Base-by-base conservation (phyloP, 2,888 invertebrate genomes). In the Cistogaster globosa region DNA sequence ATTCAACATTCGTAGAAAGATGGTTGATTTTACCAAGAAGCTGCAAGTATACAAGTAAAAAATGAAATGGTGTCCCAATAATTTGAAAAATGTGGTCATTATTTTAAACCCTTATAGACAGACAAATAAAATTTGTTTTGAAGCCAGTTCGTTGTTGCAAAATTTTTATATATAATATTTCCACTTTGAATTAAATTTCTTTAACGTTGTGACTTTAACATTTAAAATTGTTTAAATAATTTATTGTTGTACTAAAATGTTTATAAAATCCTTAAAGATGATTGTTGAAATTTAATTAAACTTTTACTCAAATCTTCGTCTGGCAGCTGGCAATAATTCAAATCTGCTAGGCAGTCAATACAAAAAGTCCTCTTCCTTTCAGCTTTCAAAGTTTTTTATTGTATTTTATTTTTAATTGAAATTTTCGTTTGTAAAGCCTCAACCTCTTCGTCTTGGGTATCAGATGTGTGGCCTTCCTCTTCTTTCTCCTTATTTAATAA, bases 401-500 rank as follows among this genome's bases (percentile, higher is more conserved):
- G 48, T 48, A 72, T 55, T 82, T 81, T 53, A 11, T 60, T 53
- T 74, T 68, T 78, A 18, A 74, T 55, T 26, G 62, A 12, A 48
- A 36, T 38, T 16, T 65, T 38, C 7, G 53, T 48, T 36, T 69
- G 69, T 22, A 79, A 6, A 11, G 75, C 79, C 58, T 79, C 63
- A 6, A 74, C 77, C 36, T 84, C 77, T 38, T 84, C 81, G 32
- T 81, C 83, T 72, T 71, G 78, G 8, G 18, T 55, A 36, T 45
- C 55, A 38, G 63, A 51, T 18, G 32, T 45, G 11, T 74, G 55
- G 18, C 9, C 48, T 12, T 71, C 65, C 1, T 76, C 58, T 14
- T 76, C 63, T 12, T 62, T 60, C 14, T n/a, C 12, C 18, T 55
- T 4, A 26, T 26, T 26, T 26, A 2, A 2, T 26, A 26, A 26